Conservation (phyloP, 2,797 vertebrate genomes). For the Mormyrops boulengeri region DNA sequence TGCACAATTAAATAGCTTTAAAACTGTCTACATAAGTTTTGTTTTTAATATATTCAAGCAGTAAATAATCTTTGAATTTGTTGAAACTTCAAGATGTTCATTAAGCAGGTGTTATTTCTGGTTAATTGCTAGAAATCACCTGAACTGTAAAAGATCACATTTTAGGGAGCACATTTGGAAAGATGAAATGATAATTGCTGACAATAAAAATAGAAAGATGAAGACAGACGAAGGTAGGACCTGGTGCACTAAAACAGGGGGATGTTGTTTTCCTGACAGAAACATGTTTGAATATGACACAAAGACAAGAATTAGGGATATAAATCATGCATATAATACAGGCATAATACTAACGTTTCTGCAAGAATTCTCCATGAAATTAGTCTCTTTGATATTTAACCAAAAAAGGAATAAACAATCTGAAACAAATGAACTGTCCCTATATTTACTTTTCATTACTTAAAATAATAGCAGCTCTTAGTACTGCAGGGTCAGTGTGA, state of each 20-base stretch:
- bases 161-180: not conserved
- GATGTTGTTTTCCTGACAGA: not conserved
- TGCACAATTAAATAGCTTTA: not conserved
- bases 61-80: not conserved
- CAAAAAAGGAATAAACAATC: not conserved
- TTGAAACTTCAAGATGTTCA: not conserved
- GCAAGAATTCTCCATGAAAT: not conserved
- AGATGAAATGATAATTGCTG: not conserved
- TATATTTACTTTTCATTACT: not conserved
- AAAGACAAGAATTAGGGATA: conserved; percentile 8
- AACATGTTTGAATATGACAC: not conserved
- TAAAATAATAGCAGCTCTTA: not conserved
- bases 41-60: not conserved
- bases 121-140: not conserved
- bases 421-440: not conserved
- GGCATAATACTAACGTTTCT: not conserved
- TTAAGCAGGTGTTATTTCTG: not conserved
- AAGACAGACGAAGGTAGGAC: not conserved
- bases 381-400: not conserved
- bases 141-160: not conserved
- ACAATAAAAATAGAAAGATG: conserved; percentile 10
- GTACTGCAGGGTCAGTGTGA: not conserved
- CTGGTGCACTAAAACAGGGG: not conserved
- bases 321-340: not conserved
- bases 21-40: not conserved